Evolutionary conservation across 2,888 invertebrate genomes (phyloP).

Genomic region (Protodeltote pygarga): DNA sequence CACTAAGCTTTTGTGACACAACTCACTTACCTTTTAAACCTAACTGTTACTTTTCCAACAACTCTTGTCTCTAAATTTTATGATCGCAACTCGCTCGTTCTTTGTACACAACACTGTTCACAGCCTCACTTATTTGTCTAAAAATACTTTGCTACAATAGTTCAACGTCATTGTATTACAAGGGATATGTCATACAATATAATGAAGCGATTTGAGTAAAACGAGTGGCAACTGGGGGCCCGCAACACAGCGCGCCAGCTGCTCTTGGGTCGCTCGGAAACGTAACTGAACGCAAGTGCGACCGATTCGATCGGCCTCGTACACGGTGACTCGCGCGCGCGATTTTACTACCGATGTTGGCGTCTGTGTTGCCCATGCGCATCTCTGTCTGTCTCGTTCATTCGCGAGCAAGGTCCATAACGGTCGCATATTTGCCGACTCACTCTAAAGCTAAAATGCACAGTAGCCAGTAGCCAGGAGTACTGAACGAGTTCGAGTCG

Average conservation of each 20-base stretch:
- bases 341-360: conserved; percentile 72
- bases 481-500: conserved; percentile 81
- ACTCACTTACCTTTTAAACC: conserved; percentile 83
- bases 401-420: conserved; percentile 19
- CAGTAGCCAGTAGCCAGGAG: conserved; percentile 78
- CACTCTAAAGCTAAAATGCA: conserved; percentile 66
- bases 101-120: conserved; percentile 74
- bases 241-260: conserved; percentile 77
- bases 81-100: conserved; percentile 59
- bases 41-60: conserved; percentile 80
- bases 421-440: conserved; percentile 44
- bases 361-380: conserved; percentile 73
- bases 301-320: conserved; percentile 69
- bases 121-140: conserved; percentile 64
- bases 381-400: conserved; percentile 62
- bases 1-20: conserved; percentile 82
- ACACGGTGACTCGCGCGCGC: conserved; percentile 67
- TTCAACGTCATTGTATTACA: conserved; percentile 76
- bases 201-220: conserved; percentile 70
- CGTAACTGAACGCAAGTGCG: conserved; percentile 79
- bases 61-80: conserved; percentile 67
- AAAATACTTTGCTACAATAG: conserved; percentile 59
- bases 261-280: conserved; percentile 76
- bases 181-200: conserved; percentile 63
- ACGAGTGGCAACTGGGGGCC: conserved; percentile 72